Evolutionary conservation across 2,888 invertebrate species (phyloP).

Genomic region (Diploptera punctata): DNA sequence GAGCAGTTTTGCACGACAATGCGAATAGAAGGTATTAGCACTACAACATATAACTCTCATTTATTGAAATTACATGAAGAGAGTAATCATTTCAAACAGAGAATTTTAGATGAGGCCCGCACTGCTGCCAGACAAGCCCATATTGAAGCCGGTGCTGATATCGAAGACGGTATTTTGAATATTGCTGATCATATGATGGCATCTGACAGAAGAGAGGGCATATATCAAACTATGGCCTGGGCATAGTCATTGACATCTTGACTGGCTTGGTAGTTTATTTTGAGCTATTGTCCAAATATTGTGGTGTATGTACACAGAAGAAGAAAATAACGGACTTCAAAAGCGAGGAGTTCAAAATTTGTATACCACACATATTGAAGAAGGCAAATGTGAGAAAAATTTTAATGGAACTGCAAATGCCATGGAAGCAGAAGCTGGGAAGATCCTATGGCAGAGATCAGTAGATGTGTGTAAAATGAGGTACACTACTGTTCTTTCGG

Average conservation of each 20-base stretch:
- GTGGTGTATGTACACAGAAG: background rate
- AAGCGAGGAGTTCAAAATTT: constrained; percentile 14
- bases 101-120: too few species aligned
- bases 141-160: too few species aligned
- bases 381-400: constrained; percentile 32
- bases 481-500: constrained; percentile 21
- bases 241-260: constrained; percentile 31
- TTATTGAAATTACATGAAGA: too few species aligned
- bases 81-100: too few species aligned
- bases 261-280: constrained; percentile 37
- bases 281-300: constrained; percentile 36
- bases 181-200: constrained; percentile 34
- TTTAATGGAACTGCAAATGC: constrained; percentile 26
- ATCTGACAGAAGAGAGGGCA: constrained; percentile 34
- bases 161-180: too few species aligned
- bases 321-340: background rate
- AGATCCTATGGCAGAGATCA: constrained; percentile 29
- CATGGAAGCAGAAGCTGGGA: constrained; percentile 32
- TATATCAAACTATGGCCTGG: constrained; percentile 31
- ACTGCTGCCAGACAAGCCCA: too few species aligned
- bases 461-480: background rate
- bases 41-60: too few species aligned
- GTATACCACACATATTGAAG: constrained; percentile 15
- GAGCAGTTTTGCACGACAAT: too few species aligned
- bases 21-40: too few species aligned